Base-by-base conservation (phyloP, 1,140 invertebrate species). In the Ostrea edulis region DNA sequence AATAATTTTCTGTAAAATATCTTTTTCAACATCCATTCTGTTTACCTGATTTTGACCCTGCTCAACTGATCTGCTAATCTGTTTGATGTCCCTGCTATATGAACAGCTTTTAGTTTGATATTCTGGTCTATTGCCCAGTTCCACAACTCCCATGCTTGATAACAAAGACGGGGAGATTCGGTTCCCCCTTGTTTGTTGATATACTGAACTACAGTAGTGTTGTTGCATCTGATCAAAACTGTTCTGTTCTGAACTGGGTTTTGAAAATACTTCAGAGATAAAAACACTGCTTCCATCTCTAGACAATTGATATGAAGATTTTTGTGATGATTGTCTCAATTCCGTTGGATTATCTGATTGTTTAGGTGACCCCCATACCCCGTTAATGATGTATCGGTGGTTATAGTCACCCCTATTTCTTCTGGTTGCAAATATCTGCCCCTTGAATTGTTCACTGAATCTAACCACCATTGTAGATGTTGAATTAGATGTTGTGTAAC, bases 21-120 rank as follows among this genome's bases (percentile, higher is more conserved):
- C 20, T 82, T 71, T 87, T 90, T 88, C 81, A 88, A 54, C 51
- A 77, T 84, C 89, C 87, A 86, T 83, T 90, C 86, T 25, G 85
- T 81, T 20, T 44, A 51, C 51, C 25, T 83, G n/a, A 88, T 81
- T 51, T 20, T 65, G 2, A 53, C 20, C 14, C 84, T 53, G 51
- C 86, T 71, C 65, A 87, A 29, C 9, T 77, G 7, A 58, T 90
- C 84, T 25, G 81, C 89, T 20, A 86, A 22, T 0, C 82, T 20
- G 44, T 85, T 85, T 51, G 55, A 11, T 68, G 83, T 84, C 52
- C 84, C 65, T 5, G 25, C 71, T 81, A 86, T 83, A 51, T 89
- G 86, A 35, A 84, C 86, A 54, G 89, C 89, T 52, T 86, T 87
- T 14, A 87, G n/a, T 0, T 52, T n/a, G 17, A 89, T 87, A 12